phyloP scores from a whole-genome alignment of 2,888 invertebrate genomes.

The Anthophora plumipes region DNA sequence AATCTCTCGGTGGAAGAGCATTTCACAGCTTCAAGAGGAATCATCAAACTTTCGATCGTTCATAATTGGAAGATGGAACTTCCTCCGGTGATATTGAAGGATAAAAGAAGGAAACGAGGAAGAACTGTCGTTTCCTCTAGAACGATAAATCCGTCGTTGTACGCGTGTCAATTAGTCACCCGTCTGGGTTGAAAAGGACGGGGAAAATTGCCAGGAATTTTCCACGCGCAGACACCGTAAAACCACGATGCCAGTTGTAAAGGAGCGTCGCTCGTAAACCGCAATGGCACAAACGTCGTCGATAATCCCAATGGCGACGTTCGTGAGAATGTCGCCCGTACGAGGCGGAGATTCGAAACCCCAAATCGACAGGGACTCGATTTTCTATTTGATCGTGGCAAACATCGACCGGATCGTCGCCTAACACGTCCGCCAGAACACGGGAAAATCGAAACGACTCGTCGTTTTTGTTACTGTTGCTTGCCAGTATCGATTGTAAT shows the following conservation, averaged over 20 bases:
- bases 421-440: slow-evolving; percentile 22
- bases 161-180: slow-evolving; percentile 29
- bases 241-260: slow-evolving; percentile 13
- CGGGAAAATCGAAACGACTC: slow-evolving; percentile 1
- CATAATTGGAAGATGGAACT: no score
- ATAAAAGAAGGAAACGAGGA: background rate
- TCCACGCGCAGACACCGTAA: slow-evolving; percentile 12
- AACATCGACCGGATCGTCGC: slow-evolving; percentile 38
- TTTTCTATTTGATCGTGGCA: slow-evolving; percentile 48
- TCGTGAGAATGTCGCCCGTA: slow-evolving; percentile 42
- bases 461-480: slow-evolving; percentile 10
- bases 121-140: background rate
- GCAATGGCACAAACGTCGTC: slow-evolving; percentile 28
- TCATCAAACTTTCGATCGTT: background rate
- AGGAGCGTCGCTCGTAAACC: slow-evolving; percentile 37
- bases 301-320: slow-evolving; percentile 38
- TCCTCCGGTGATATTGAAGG: background rate
- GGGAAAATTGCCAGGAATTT: slow-evolving; percentile 14
- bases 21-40: background rate
- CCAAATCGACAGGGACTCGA: slow-evolving; percentile 18
- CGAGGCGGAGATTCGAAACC: slow-evolving; percentile 4
- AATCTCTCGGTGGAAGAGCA: no score
- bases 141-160: background rate
- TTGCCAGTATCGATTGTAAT: slow-evolving; percentile 20
- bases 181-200: background rate